Evolutionary conservation across 1,140 invertebrate species (phyloP).

Genomic region (Zaprionus ghesquierei): DNA sequence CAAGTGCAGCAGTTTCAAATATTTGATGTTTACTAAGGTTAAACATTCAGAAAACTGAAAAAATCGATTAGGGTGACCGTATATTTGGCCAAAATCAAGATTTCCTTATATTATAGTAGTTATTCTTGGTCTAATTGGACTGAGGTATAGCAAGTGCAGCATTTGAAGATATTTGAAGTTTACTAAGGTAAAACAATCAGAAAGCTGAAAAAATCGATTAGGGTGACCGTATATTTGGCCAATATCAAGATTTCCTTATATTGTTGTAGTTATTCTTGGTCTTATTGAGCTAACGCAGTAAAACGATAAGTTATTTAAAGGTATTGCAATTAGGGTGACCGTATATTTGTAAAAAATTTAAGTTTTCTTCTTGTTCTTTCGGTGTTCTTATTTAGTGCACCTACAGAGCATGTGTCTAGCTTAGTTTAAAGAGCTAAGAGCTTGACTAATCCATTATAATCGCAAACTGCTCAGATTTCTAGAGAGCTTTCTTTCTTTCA

Average conservation of each 20-base stretch:
- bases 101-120: background rate
- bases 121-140: no score
- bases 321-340: background rate
- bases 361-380: background rate
- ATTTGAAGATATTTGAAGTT: no score
- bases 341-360: background rate
- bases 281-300: background rate
- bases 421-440: background rate
- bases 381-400: background rate
- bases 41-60: background rate
- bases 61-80: background rate
- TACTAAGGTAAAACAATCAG: no score
- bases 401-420: background rate
- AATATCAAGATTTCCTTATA: no score
- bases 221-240: background rate
- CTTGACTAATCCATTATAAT: background rate
- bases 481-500: constrained; percentile 7
- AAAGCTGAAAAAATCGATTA: no score
- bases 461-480: background rate
- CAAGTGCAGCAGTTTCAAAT: background rate
- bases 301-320: no score
- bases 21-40: background rate
- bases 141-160: no score
- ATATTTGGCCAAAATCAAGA: background rate
- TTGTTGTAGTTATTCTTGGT: no score